These are phyloP conservation scores for Mystacornis crossleyi DNA, from an alignment of 2,113 vertebrate genomes.

Conservation along the genomic window DNA sequence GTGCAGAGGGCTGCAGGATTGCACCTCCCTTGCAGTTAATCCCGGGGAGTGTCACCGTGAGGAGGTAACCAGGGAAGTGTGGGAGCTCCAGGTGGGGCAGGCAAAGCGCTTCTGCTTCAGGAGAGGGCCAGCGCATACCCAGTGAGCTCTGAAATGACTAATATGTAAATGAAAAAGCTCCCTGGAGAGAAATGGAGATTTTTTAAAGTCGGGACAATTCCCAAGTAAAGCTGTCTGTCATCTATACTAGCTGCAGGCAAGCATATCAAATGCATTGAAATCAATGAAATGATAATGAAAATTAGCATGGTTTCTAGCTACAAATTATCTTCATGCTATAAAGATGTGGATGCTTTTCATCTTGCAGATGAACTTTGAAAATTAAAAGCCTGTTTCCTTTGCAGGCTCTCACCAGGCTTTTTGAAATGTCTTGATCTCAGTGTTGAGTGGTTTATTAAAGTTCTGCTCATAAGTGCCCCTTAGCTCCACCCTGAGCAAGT, in stretches of 20 bases:
- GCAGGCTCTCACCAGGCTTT: not conserved
- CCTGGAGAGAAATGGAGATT: not conserved
- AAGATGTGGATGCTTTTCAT: conserved; percentile 3
- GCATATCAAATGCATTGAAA: conserved; percentile 5
- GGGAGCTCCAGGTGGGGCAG: not conserved
- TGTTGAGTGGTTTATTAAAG: not conserved
- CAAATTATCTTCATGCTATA: not conserved
- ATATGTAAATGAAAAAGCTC: not conserved
- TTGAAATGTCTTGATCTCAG: not conserved
- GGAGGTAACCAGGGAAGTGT: not conserved
- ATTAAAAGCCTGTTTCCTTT: not conserved
- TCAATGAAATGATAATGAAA: not conserved
- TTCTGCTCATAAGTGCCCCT: not conserved
- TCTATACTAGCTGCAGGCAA: not conserved
- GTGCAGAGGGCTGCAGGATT: not conserved
- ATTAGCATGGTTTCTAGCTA: conserved; percentile 26
- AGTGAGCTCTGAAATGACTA: conserved; percentile 1
- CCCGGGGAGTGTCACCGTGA: not conserved
- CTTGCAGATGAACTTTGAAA: conserved; percentile 2
- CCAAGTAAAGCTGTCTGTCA: not conserved
- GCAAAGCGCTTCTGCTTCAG: not conserved
- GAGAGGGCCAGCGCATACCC: not conserved
- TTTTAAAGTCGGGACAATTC: not conserved
- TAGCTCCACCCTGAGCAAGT: not conserved
- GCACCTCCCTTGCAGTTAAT: not conserved